Evolutionary conservation across 2,113 vertebrate genomes (phyloP).

Genomic region (Sceloporus tristichus): DNA sequence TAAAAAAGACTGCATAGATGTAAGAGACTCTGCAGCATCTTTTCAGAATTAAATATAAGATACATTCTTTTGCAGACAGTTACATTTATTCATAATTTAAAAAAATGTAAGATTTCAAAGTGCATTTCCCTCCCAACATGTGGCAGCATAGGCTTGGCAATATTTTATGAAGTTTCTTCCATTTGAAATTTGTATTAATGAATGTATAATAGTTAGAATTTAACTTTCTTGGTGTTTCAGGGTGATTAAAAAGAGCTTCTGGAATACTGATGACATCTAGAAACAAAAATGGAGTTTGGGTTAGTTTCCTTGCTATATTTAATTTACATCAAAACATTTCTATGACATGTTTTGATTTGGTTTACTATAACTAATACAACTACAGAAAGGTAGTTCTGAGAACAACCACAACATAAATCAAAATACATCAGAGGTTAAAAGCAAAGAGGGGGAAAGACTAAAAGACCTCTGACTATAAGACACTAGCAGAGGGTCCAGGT

Average conservation of each 20-base stretch:
- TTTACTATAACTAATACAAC: not conserved
- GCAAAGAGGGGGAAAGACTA: not conserved
- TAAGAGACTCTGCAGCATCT: slow-evolving; percentile 57
- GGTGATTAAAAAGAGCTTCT: not conserved
- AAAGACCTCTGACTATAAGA: not conserved
- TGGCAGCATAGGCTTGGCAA: slow-evolving; percentile 78
- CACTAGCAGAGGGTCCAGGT: not conserved
- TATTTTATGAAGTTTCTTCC: slow-evolving; percentile 71
- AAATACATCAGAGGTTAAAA: no score
- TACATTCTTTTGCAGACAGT: slow-evolving; percentile 74
- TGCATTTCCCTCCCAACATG: slow-evolving; percentile 60
- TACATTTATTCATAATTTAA: slow-evolving; percentile 52
- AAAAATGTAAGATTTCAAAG: slow-evolving; percentile 48
- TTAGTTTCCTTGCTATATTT: not conserved
- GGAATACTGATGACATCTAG: not conserved
- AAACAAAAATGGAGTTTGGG: no score
- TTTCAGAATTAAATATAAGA: slow-evolving; percentile 74
- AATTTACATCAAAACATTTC: not conserved
- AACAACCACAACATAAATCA: not conserved
- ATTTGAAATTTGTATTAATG: slow-evolving; percentile 32
- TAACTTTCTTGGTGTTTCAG: slow-evolving; percentile 20
- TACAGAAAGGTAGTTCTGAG: not conserved
- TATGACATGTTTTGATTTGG: not conserved
- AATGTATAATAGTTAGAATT: slow-evolving; percentile 28
- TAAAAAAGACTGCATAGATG: slow-evolving; percentile 42